Conservation (phyloP, 1,140 invertebrate genomes). For the Battus philenor region DNA sequence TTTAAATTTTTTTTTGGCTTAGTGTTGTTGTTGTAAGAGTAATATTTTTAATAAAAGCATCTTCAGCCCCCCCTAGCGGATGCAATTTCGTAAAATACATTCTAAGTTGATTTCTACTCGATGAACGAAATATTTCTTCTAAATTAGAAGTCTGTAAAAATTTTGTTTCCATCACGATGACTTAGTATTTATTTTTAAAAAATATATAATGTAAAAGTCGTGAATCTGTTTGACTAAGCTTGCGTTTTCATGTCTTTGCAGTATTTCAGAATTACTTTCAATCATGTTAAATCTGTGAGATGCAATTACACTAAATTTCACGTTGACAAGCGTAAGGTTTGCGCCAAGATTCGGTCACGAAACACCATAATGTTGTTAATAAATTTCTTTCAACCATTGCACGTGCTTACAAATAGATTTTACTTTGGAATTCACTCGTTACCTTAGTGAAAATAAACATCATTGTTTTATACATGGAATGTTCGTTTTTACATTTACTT, state of each 20-base stretch:
- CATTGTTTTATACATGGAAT: not conserved
- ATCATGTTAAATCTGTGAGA: constrained; percentile 17
- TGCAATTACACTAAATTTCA: constrained; percentile 32
- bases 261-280: constrained; percentile 9
- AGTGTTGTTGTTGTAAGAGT: too few relatives aligned
- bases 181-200: too few relatives aligned
- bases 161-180: too few relatives aligned
- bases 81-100: too few relatives aligned
- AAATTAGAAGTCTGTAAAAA: too few relatives aligned
- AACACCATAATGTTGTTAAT: constrained; percentile 33
- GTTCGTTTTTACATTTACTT: too few relatives aligned
- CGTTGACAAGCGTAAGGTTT: constrained; percentile 34
- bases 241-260: not conserved
- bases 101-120: too few relatives aligned
- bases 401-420: constrained; percentile 17
- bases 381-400: constrained; percentile 34
- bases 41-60: too few relatives aligned
- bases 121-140: too few relatives aligned
- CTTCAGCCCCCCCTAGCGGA: too few relatives aligned
- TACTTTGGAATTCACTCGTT: not conserved
- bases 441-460: not conserved
- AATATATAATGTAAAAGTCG: too few relatives aligned
- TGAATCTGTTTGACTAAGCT: not conserved
- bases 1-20: too few relatives aligned
- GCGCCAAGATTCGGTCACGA: constrained; percentile 35